Base-by-base conservation (phyloP, 2,888 invertebrate genomes). In the Netelia virgata region DNA sequence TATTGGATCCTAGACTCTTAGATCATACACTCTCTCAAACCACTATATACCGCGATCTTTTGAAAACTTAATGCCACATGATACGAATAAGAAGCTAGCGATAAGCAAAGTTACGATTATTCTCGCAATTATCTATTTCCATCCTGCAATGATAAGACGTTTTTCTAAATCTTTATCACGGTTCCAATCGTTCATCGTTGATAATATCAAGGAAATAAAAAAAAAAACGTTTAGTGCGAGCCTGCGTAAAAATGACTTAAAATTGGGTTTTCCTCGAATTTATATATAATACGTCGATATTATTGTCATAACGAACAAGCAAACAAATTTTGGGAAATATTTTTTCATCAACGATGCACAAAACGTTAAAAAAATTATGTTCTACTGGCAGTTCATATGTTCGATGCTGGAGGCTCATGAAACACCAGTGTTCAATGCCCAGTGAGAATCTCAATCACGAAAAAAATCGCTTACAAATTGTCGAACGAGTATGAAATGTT, bases 301-400 rank as follows among this genome's bases (percentile, higher is more conserved):
- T 55, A 55, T 55, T 55, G 55, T 55, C 55, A 55, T 55, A 16
- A 16, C 18, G 55, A 55, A 55, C n/a, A 9, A 16, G 55, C 55
- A 18, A 9, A 18, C 28, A 55, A 55, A 55, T 55, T 53, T 55
- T 55, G n/a, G 16, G 6, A 14, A 47, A 6, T 47, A 1, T 47
- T 11, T 61, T 20, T 36, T n/a, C 36, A 36, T 23, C 14, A 64
- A n/a, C 36, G 28, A 28, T 3, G 20, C 1, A 50, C 14, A 47
- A 1, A 16, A 36, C 6, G 36, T 23, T 6, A 36, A 36, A 69
- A 70, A 63, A 50, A 72, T 20, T 23, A 23, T 70, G 55, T 53
- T 55, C 47, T 53, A 55, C 0, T 53, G 70, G 55, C 63, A 78
- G 70, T 50, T 64, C 0, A 11, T 8, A 16, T 23, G 16, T 74